Conservation (phyloP, 2,113 vertebrate species). For the Indri indri region DNA sequence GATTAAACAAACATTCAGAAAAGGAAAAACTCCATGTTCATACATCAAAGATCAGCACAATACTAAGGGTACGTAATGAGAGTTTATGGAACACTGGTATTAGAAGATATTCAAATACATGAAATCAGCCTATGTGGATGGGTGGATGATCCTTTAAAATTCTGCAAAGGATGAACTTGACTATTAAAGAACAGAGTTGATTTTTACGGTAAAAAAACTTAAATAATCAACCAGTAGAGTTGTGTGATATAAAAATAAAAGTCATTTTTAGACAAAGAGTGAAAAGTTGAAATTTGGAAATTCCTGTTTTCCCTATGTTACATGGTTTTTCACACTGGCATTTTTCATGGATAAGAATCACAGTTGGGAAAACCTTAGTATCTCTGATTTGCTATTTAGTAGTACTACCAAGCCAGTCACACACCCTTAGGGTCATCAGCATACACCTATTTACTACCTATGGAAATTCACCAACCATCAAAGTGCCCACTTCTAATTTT, state of each 20-base stretch:
- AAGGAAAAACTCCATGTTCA: neutral
- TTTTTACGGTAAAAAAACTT: neutral
- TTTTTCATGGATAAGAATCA: neutral
- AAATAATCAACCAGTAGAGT: neutral
- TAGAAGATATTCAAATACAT: neutral
- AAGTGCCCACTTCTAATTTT: neutral
- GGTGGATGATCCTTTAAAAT: neutral
- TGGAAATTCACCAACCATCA: neutral
- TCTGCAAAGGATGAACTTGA: neutral
- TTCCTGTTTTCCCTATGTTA: neutral
- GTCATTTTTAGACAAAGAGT: neutral
- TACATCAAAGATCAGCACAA: neutral
- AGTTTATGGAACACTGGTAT: neutral
- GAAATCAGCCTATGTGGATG: neutral
- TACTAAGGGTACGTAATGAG: neutral
- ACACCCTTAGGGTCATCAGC: neutral
- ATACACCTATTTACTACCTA: neutral
- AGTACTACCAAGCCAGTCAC: neutral
- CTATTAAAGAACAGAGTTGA: neutral
- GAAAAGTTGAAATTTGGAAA: neutral
- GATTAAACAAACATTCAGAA: neutral
- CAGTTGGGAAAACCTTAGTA: neutral
- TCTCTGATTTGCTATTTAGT: neutral
- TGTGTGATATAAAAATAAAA: neutral
- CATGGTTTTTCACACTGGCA: neutral